These are phyloP conservation scores for Parauchenoglanis punctatus DNA, from an alignment of 2,797 vertebrate species.

Conservation along the genomic window DNA sequence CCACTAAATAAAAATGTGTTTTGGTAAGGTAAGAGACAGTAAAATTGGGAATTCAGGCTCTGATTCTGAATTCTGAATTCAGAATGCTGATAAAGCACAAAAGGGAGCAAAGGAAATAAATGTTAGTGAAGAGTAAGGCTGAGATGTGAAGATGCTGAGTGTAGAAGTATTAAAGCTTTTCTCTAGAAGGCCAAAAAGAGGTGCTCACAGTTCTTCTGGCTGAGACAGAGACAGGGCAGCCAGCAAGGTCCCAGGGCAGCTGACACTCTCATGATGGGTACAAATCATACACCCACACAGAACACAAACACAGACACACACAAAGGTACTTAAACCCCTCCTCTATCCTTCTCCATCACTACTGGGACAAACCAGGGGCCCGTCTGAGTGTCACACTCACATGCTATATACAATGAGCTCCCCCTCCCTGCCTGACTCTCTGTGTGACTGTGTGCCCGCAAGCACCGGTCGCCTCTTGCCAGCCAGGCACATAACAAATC, in stretches of 20 bases:
- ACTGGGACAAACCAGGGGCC: constrained; percentile 58
- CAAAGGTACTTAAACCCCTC: constrained; percentile 44
- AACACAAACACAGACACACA: constrained; percentile 43
- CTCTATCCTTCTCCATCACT: constrained; percentile 47
- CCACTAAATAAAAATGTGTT: not conserved
- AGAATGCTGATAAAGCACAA: constrained; percentile 44
- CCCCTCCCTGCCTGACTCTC: constrained; percentile 52
- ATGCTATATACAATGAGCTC: constrained; percentile 58
- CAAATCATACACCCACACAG: constrained; percentile 45
- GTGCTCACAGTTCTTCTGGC: constrained; percentile 13
- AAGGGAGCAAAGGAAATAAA: constrained; percentile 31
- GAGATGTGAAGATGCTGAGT: not conserved
- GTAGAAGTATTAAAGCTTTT: constrained; percentile 29
- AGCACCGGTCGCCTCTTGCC: constrained; percentile 53
- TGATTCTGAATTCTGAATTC: constrained; percentile 25
- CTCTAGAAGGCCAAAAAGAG: constrained; percentile 4
- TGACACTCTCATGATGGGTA: constrained; percentile 45
- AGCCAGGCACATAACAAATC: constrained; percentile 70
- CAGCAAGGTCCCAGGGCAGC: constrained; percentile 49
- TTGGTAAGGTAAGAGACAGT: not conserved
- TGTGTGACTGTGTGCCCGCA: constrained; percentile 55
- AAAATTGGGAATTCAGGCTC: not conserved
- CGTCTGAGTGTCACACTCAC: constrained; percentile 56
- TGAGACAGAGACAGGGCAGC: constrained; percentile 35
- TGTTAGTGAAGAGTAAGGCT: not conserved